These are phyloP conservation scores for Perithous albicinctus DNA, from an alignment of 2,888 invertebrate species.

Conservation along the genomic window DNA sequence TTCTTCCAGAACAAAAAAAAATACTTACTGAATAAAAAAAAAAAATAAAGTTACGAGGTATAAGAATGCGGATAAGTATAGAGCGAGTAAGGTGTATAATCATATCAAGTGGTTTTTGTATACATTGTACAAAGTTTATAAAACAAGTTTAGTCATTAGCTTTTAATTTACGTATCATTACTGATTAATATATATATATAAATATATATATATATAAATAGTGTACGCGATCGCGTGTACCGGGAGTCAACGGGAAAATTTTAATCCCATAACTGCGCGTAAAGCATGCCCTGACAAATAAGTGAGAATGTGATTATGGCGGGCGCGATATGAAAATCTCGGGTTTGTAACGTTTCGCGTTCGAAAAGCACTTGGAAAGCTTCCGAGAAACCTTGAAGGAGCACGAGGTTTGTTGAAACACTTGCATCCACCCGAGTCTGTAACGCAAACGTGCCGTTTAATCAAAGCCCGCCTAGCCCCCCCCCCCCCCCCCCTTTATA, in stretches of 20 bases:
- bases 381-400: conserved; percentile 41
- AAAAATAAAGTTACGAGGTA: conserved; percentile 65
- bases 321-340: conserved; percentile 42
- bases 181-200: conserved; percentile 53
- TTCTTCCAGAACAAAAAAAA: conserved; percentile 78
- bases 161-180: conserved; percentile 79
- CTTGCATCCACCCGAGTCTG: conserved; percentile 15
- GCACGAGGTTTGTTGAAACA: conserved; percentile 20
- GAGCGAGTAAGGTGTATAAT: conserved; percentile 78
- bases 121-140: conserved; percentile 82
- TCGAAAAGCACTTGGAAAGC: conserved; percentile 54
- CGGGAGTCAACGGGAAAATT: conserved; percentile 46
- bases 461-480: conserved; percentile 29
- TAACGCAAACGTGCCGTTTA: conserved; percentile 42
- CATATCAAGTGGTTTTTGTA: conserved; percentile 83
- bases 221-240: conserved; percentile 54
- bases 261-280: conserved; percentile 57
- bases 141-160: conserved; percentile 82
- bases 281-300: conserved; percentile 73
- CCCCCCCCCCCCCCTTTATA: conserved; percentile 28
- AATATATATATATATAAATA: conserved; percentile 54
- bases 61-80: conserved; percentile 67
- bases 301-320: conserved; percentile 76
- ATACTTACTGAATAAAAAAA: conserved; percentile 66
- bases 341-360: conserved; percentile 46